Evolutionary conservation across 2,113 vertebrate genomes (phyloP), one percentile per base, ranked within the genome.

Genomic region (Coryphaenoides rupestris): DNA sequence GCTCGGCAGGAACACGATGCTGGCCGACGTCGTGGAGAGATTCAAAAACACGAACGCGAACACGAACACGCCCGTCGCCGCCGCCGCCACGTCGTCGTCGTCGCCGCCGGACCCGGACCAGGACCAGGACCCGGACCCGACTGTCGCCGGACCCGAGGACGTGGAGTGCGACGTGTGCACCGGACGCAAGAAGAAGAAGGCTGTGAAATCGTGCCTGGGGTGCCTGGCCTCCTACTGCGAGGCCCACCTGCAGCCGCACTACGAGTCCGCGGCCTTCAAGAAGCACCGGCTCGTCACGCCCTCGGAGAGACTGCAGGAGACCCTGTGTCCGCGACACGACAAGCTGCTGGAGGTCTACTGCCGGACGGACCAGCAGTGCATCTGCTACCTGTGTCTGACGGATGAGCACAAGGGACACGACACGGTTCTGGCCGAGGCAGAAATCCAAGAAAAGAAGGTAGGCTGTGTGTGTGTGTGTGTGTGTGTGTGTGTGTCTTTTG

Each of bases 151-250:
- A 79, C 70, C 82, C 4, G 79, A 68, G 65, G 84, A 89, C 71
- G 77, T 89, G 56, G 54, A 77, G 77, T 99, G 97, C 0, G 97
- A 99, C 70, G 95, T 96, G 12, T 99, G 97, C 81, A 91, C 93
- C 0, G 93, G 90, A 28, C 91, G 89, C n/a, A n/a, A n/a, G 82
- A 96, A 94, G 77, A 93, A 92, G 85, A 93, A 92, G 75, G 96
- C 97, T 0, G 91, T 94, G 1, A 94, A 92, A 72, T 97, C 96
- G 2, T 99, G 96, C 63, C 86, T 98, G 78, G 93, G 95, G 47
- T 99, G 96, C 73, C 86, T 98, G 89, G 95, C 94, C 54, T 98
- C 95, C 15, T 98, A 96, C 88, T 99, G 97, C 4, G 94, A 96
- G 19, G 73, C 90, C 33, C 97, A 99, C 88, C 86, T 99, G 50